Conservation (phyloP, 2,113 vertebrate genomes). For the Tupaia chinensis region DNA sequence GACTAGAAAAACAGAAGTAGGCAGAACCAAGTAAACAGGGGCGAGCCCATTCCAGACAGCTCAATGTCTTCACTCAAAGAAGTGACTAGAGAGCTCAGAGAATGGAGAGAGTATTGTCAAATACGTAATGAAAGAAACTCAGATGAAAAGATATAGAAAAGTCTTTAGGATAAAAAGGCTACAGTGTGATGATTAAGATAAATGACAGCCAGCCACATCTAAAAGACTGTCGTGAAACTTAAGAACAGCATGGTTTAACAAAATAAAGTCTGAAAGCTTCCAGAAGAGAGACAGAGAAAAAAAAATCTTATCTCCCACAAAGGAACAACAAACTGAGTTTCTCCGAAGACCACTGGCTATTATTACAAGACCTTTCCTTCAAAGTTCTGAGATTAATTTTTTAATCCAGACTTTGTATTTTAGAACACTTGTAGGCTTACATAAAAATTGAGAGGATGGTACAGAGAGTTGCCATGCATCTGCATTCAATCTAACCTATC, state of each 20-base stretch:
- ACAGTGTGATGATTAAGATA: slow-evolving; percentile 39
- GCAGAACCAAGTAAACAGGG: background rate
- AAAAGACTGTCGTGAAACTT: background rate
- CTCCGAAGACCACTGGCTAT: background rate
- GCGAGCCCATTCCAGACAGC: no score
- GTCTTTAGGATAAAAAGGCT: slow-evolving; percentile 2
- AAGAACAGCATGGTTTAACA: slow-evolving; percentile 55
- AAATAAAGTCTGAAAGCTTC: slow-evolving; percentile 66
- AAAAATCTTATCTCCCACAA: background rate
- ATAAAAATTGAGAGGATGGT: background rate
- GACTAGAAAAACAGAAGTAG: background rate
- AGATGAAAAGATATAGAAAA: background rate
- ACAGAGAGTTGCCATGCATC: background rate
- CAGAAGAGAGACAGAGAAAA: background rate
- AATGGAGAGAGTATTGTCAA: background rate
- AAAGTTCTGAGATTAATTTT: background rate
- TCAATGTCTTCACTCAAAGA: background rate
- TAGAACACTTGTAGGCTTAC: background rate
- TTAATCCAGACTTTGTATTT: background rate
- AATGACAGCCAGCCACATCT: slow-evolving; percentile 59
- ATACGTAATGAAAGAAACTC: slow-evolving; percentile 16
- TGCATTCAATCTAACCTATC: background rate
- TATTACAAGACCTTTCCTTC: background rate
- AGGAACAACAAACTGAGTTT: background rate
- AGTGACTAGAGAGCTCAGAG: background rate